A percentile compares a stretch with the other conserved stretches of the same genome.
phyloP scores from a whole-genome alignment of 2,113 vertebrate species.

The Phainopepla nitens region DNA sequence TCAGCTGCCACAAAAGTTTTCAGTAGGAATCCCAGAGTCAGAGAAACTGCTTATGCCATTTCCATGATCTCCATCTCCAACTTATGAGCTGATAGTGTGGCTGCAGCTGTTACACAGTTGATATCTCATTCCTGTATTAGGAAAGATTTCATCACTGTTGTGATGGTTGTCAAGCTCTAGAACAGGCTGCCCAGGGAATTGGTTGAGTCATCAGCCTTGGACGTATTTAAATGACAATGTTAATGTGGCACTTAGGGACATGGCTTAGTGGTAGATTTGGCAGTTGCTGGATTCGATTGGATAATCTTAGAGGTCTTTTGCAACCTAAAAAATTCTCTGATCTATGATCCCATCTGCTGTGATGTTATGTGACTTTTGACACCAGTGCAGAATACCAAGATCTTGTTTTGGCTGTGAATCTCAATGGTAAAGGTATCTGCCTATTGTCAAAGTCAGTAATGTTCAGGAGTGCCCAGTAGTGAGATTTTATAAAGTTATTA shows the following conservation, averaged over 20 bases:
- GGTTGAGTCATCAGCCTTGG: background rate
- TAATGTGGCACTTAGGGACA: background rate
- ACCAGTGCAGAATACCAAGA: background rate
- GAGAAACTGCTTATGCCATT: background rate
- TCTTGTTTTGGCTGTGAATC: background rate
- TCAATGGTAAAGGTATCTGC: background rate
- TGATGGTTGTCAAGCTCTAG: background rate
- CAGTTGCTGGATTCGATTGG: background rate
- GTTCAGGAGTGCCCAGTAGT: background rate
- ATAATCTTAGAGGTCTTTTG: background rate
- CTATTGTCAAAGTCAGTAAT: background rate
- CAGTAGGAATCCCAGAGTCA: background rate
- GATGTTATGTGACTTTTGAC: background rate
- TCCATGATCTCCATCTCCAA: background rate
- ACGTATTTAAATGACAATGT: background rate
- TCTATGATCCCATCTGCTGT: background rate
- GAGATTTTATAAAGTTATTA: background rate
- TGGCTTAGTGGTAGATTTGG: background rate
- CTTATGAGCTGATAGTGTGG: background rate
- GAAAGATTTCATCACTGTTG: background rate
- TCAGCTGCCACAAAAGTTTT: background rate
- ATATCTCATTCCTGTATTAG: background rate
- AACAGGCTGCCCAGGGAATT: background rate
- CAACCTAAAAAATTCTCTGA: background rate
- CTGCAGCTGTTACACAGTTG: background rate